These are phyloP conservation scores for Caenorhabditis tropicalis DNA, from an alignment of 1,140 invertebrate species.

Conservation along the genomic window DNA sequence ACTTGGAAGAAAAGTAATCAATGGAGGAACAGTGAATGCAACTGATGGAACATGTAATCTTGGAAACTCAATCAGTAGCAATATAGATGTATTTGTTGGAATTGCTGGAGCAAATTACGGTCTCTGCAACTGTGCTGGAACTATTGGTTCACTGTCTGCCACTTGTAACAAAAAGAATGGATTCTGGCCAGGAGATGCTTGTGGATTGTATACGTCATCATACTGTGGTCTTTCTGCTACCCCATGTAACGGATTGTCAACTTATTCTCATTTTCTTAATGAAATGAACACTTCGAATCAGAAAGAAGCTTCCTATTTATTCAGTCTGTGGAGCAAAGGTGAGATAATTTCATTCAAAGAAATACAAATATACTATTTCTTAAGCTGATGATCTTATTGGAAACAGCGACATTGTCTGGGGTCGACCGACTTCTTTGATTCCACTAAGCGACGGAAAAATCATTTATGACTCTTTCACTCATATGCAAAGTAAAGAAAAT, in stretches of 20 bases:
- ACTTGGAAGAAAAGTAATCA: conserved; percentile 58
- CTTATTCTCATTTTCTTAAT: conserved; percentile 47
- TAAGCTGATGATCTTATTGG: conserved; percentile 58
- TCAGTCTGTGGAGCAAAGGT: conserved; percentile 56
- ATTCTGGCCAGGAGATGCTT: conserved; percentile 58
- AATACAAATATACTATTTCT: background rate
- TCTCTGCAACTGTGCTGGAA: conserved; percentile 55
- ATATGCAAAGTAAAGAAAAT: conserved; percentile 61
- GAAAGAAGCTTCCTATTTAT: conserved; percentile 50
- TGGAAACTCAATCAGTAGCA: conserved; percentile 41
- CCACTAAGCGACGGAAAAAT: conserved; percentile 47
- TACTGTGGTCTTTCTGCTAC: conserved; percentile 43
- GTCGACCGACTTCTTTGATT: conserved; percentile 56
- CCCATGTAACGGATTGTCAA: background rate
- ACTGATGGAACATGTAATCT: conserved; percentile 58
- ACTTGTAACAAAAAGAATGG: conserved; percentile 60
- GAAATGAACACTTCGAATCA: conserved; percentile 33
- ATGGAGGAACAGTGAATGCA: conserved; percentile 53
- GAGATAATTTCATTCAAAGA: background rate
- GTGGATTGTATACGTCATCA: conserved; percentile 23
- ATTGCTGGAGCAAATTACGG: conserved; percentile 60
- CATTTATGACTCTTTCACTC: conserved; percentile 52
- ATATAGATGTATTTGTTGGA: conserved; percentile 59
- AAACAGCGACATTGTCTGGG: conserved; percentile 58
- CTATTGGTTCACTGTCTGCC: background rate